Percentiles rank a stretch among this genome's conserved stretches.
phyloP scores from a whole-genome alignment of 1,140 invertebrate genomes.

The Microplitis demolitor region DNA sequence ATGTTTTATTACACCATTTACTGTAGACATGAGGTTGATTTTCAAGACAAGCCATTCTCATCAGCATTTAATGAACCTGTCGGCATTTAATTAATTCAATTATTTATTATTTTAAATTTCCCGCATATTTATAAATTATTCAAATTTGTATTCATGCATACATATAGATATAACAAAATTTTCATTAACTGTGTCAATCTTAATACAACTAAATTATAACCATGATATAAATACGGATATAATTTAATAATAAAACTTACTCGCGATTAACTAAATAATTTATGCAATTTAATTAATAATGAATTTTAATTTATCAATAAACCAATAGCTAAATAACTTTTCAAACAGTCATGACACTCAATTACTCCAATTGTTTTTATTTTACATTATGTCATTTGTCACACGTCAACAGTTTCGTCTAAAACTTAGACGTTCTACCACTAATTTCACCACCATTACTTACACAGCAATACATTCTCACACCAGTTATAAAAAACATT shows the following conservation, averaged over 20 bases:
- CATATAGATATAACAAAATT: background rate
- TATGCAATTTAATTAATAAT: too few species aligned
- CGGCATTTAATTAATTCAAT: background rate
- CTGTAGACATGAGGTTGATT: slow-evolving; percentile 20
- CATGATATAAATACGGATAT: too few species aligned
- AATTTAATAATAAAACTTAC: too few species aligned
- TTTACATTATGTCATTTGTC: slow-evolving; percentile 18
- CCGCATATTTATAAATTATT: background rate
- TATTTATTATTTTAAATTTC: background rate
- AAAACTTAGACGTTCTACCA: background rate
- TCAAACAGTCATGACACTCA: background rate
- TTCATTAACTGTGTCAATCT: too few species aligned
- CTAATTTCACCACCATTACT: background rate
- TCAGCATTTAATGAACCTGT: background rate
- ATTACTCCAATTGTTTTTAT: slow-evolving; percentile 24
- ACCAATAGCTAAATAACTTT: background rate
- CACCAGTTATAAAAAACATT: too few species aligned
- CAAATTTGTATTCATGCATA: background rate
- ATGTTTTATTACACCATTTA: slow-evolving; percentile 13
- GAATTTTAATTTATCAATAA: background rate
- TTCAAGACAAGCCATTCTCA: slow-evolving; percentile 23
- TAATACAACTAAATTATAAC: too few species aligned
- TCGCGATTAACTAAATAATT: too few species aligned
- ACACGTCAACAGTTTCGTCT: background rate
- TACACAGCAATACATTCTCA: background rate